Evolutionary conservation across 2,113 vertebrate genomes (phyloP).

Genomic region (Gobius niger): DNA sequence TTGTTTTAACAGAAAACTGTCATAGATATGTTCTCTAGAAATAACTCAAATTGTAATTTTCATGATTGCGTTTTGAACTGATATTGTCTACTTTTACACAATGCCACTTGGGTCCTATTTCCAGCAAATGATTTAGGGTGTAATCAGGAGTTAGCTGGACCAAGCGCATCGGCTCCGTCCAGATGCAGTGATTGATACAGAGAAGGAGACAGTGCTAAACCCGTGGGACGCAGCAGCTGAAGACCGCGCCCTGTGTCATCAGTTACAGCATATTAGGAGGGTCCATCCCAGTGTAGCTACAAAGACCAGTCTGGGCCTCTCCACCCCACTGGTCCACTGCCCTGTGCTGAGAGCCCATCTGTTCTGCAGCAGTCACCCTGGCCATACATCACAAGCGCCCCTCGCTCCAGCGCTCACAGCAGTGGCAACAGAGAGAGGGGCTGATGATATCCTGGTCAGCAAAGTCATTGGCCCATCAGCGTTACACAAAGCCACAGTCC

Average conservation of each 20-base stretch:
- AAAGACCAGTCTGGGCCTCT: slow-evolving; percentile 55
- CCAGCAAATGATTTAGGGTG: slow-evolving; percentile 15
- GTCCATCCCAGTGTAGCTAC: slow-evolving; percentile 45
- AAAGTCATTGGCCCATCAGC: not conserved
- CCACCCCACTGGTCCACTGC: slow-evolving; percentile 30
- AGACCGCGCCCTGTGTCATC: slow-evolving; percentile 55
- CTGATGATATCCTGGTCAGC: slow-evolving; percentile 11
- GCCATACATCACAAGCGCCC: slow-evolving; percentile 37
- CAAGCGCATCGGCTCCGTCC: slow-evolving; percentile 26
- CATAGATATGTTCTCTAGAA: too few species aligned
- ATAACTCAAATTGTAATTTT: too few species aligned
- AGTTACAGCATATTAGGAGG: slow-evolving; percentile 67
- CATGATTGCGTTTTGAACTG: too few species aligned
- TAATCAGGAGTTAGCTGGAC: slow-evolving; percentile 46
- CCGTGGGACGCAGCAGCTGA: slow-evolving; percentile 61
- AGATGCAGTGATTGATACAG: slow-evolving; percentile 61
- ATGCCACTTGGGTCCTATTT: not conserved
- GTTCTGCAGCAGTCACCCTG: slow-evolving; percentile 25
- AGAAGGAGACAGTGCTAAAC: slow-evolving; percentile 37
- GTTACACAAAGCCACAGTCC: not conserved
- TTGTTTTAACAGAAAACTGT: too few species aligned
- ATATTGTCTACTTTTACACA: not conserved
- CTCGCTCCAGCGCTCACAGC: slow-evolving; percentile 12
- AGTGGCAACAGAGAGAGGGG: slow-evolving; percentile 15
- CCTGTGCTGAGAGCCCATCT: slow-evolving; percentile 49